Conservation (phyloP, 1,140 invertebrate genomes). For the Aphidius gifuensis region DNA sequence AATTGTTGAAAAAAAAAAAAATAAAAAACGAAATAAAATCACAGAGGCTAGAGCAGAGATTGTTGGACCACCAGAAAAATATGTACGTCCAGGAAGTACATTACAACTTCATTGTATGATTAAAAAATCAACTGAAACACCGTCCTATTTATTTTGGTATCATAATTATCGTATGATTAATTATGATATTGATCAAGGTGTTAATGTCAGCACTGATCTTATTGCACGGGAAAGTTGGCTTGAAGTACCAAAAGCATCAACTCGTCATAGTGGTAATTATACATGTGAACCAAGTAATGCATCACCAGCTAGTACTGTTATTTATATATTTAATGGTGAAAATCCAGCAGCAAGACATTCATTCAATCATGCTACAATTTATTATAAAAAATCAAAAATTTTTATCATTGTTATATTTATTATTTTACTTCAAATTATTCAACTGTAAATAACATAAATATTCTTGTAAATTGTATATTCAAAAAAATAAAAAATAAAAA, state of each 20-base stretch:
- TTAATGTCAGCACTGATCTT: slow-evolving; percentile 75
- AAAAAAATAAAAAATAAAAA: too few relatives aligned
- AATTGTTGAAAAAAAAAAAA: background rate
- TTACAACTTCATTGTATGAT: slow-evolving; percentile 76
- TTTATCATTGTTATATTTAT: too few relatives aligned
- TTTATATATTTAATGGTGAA: slow-evolving; percentile 81
- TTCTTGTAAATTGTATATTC: too few relatives aligned
- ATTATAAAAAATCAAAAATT: too few relatives aligned
- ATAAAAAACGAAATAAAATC: slow-evolving; percentile 1
- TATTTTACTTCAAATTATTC: too few relatives aligned
- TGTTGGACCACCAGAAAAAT: slow-evolving; percentile 77
- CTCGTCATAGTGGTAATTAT: slow-evolving; percentile 81
- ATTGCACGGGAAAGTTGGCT: slow-evolving; percentile 60
- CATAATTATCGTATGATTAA: slow-evolving; percentile 88
- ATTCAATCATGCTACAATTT: too few relatives aligned
- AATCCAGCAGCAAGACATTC: slow-evolving; percentile 59
- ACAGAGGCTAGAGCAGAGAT: slow-evolving; percentile 84
- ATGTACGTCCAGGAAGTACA: slow-evolving; percentile 79
- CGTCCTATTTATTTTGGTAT: slow-evolving; percentile 86
- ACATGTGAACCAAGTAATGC: slow-evolving; percentile 84
- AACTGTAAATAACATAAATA: too few relatives aligned
- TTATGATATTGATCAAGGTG: slow-evolving; percentile 78
- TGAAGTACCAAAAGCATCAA: slow-evolving; percentile 65
- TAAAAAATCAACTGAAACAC: slow-evolving; percentile 76
- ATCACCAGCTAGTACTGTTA: slow-evolving; percentile 75